phyloP scores from a whole-genome alignment of 2,797 vertebrate genomes.

The Coccyzus lansbergi region DNA sequence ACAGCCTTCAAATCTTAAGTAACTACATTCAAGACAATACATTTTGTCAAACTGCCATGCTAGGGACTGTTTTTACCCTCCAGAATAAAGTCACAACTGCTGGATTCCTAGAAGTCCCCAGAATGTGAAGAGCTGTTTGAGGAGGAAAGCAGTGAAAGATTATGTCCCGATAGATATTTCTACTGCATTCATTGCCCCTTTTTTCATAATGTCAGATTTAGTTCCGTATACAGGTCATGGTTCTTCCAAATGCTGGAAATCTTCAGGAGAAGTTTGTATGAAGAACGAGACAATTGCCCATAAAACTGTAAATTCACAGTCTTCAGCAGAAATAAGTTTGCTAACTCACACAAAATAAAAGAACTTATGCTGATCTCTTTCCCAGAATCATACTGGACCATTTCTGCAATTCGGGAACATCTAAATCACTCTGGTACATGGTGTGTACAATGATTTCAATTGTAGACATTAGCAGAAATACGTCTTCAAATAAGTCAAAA shows the following conservation, averaged over 20 bases:
- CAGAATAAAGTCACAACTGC: background rate
- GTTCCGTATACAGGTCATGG: background rate
- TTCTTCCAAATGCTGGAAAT: background rate
- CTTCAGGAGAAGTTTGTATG: background rate
- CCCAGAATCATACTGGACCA: background rate
- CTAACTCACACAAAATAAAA: background rate
- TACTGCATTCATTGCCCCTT: background rate
- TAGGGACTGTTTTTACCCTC: background rate
- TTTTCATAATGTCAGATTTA: background rate
- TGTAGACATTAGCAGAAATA: background rate
- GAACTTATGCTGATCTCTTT: background rate
- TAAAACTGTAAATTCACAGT: background rate
- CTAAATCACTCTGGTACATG: background rate
- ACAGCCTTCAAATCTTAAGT: background rate
- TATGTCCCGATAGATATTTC: background rate
- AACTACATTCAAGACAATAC: background rate
- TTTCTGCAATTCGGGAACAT: background rate
- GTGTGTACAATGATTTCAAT: background rate
- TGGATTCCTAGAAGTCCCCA: background rate
- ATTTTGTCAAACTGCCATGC: background rate
- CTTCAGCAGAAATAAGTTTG: background rate
- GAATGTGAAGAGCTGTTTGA: background rate
- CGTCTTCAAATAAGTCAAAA: background rate
- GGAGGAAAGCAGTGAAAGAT: background rate
- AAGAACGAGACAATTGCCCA: background rate